Evolutionary conservation across 1,140 invertebrate species (phyloP).

Genomic region (Sinella curviseta): DNA sequence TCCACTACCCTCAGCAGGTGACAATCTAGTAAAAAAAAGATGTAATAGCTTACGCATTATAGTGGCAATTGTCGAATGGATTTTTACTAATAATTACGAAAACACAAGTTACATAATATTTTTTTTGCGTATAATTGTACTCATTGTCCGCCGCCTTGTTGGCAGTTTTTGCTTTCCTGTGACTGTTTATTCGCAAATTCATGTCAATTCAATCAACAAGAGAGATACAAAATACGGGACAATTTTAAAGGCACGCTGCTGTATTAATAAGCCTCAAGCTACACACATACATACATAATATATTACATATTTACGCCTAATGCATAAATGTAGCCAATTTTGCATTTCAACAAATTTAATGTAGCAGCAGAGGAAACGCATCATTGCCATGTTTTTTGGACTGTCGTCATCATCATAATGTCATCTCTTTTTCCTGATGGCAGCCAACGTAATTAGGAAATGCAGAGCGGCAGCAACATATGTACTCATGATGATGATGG

Average conservation of each 20-base stretch:
- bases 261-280: not conserved
- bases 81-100: constrained; percentile 11
- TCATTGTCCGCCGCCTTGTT: not conserved
- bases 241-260: not conserved
- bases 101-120: constrained; percentile 12
- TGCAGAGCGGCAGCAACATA: not conserved
- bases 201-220: not conserved
- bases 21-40: not conserved
- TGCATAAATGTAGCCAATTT: not conserved
- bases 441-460: not conserved
- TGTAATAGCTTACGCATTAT: not conserved
- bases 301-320: too few species aligned
- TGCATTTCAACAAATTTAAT: not conserved
- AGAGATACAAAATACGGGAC: not conserved
- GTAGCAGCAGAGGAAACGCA: not conserved
- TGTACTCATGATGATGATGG: not conserved
- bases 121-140: not conserved
- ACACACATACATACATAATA: too few species aligned
- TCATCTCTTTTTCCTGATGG: not conserved
- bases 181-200: not conserved
- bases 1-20: constrained; percentile 13
- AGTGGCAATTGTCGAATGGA: not conserved
- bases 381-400: not conserved
- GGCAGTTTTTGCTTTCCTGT: not conserved
- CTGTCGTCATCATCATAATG: not conserved